phyloP scores from a whole-genome alignment of 2,888 invertebrate species.

The Lasioglossum calceatum region DNA sequence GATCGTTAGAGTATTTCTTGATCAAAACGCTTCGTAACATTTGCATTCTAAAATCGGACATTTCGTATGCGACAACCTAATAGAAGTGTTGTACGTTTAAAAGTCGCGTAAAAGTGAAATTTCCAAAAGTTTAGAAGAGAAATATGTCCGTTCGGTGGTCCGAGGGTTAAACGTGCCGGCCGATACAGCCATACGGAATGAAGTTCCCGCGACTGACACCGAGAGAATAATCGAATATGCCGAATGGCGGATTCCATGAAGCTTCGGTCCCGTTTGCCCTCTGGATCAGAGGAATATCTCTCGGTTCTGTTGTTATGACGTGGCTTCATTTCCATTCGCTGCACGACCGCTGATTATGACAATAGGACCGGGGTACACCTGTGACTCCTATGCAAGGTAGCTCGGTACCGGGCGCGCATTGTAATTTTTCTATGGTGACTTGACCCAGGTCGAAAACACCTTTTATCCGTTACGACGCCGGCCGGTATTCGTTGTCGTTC shows the following conservation, averaged over 20 bases:
- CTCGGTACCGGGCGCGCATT: conserved; percentile 21
- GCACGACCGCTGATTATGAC: conserved; percentile 43
- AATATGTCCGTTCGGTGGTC: not conserved
- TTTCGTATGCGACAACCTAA: not conserved
- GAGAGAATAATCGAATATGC: not conserved
- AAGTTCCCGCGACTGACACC: not conserved
- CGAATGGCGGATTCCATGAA: not conserved
- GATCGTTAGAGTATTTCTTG: too few species aligned
- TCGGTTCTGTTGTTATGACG: conserved; percentile 9
- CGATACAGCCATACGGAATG: not conserved
- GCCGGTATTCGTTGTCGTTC: not conserved
- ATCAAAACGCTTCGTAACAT: not conserved
- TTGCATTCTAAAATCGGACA: not conserved
- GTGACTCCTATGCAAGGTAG: conserved; percentile 36
- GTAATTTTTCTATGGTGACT: conserved; percentile 35
- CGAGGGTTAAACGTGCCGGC: not conserved
- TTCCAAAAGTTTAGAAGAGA: not conserved
- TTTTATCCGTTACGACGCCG: conserved; percentile 38
- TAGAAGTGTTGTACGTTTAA: not conserved
- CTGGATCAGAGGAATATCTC: conserved; percentile 2
- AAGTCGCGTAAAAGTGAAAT: not conserved
- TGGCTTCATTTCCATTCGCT: conserved; percentile 28
- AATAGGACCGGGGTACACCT: conserved; percentile 33
- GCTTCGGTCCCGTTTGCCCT: not conserved
- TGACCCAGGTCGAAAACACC: conserved; percentile 55